Evolutionary conservation across 2,113 vertebrate species (phyloP), one percentile per base, ranked within the genome.

Genomic region (Murina feae): DNA sequence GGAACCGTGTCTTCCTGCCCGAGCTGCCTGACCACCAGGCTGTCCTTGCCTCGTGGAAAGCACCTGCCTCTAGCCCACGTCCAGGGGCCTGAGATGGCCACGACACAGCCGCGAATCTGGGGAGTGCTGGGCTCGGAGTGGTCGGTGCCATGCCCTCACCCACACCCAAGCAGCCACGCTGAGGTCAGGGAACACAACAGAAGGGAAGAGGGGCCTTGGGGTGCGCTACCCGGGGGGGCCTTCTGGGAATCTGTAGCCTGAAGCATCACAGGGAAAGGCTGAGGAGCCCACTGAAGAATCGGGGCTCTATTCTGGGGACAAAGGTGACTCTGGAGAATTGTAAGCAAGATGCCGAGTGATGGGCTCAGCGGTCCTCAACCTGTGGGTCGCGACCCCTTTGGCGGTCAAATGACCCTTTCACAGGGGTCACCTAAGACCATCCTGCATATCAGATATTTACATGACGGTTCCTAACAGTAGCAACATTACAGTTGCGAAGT

Each of bases 101-200:
- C 18, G 1, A 20, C 39, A 13, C 23, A 39, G 75, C 47, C 51
- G 37, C 5, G 0, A 25, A 9, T 21, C 47, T 10, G 17, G 30
- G 30, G 1, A 1, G 10, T 9, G 16, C 80, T 13, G 9, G 0
- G 0, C 44, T 4, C 49, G 1, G 49, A 30, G 32, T n/a, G 6
- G 23, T 4, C 28, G 60, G 71, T 1, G 9, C 35, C 25, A 0
- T 5, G 1, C 53, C 25, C 66, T 35, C 89, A 13, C 66, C 32
- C 89, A 13, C 0, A 12, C 1, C 1, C 6, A 5, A 7, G 28
- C 11, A 9, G 25, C 39, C 32, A 60, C 1, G 5, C 66, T 12
- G 5, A 9, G 28, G 68, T 63, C 32, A 37, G 37, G 10, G 2
- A 2, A 12, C 5, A 17, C 1, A 0, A n/a, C 51, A 39, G 37